Conservation (phyloP, 2,797 vertebrate genomes). For the Sciurus vulgaris region DNA sequence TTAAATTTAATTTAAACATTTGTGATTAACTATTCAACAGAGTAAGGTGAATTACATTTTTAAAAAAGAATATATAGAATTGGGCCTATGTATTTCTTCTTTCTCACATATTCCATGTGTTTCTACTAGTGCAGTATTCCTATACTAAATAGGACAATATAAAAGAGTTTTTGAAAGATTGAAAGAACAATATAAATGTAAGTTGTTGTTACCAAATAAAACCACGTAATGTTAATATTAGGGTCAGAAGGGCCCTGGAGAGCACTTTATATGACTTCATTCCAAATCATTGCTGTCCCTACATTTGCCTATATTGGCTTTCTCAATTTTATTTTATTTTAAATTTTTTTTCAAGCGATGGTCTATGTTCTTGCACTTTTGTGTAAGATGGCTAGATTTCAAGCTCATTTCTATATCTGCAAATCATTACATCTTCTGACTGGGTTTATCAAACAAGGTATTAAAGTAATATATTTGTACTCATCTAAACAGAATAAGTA, state of each 20-base stretch:
- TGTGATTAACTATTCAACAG: constrained; percentile 11
- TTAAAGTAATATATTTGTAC: constrained; percentile 71
- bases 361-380: constrained; percentile 69
- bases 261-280: neutral
- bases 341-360: neutral
- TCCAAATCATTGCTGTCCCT: neutral
- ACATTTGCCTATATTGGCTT: constrained; percentile 46
- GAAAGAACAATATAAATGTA: neutral
- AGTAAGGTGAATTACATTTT: neutral
- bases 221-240: constrained; percentile 4
- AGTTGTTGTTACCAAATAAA: constrained; percentile 39
- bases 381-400: constrained; percentile 66
- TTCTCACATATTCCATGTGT: neutral
- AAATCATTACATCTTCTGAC: constrained; percentile 65
- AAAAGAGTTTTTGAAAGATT: neutral
- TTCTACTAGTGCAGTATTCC: neutral
- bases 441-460: constrained; percentile 64
- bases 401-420: constrained; percentile 59
- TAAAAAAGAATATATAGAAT: neutral
- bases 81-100: neutral
- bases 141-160: constrained; percentile 5
- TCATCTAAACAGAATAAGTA: constrained; percentile 66
- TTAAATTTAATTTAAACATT: constrained; percentile 23
- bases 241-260: neutral
- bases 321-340: constrained; percentile 8